phyloP scores from a whole-genome alignment of 2,113 vertebrate species.

The Gymnogyps californianus region DNA sequence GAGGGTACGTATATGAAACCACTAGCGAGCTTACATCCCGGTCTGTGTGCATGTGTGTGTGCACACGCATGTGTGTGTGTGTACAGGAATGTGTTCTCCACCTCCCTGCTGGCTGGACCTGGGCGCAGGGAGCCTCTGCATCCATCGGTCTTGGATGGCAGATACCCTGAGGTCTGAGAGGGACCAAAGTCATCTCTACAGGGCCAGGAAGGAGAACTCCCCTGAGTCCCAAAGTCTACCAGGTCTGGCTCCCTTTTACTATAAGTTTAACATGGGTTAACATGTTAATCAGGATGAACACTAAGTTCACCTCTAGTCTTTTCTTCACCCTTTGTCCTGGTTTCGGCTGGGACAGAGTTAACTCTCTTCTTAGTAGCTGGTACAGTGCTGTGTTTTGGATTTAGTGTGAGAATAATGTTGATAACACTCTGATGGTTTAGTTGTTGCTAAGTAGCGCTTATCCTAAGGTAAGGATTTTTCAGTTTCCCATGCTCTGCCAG shows the following conservation, averaged over 20 bases:
- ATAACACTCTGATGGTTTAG: no score
- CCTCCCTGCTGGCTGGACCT: background rate
- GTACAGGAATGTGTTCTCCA: background rate
- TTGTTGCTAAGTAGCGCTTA: no score
- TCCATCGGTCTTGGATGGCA: background rate
- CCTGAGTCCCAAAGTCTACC: background rate
- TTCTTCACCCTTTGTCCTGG: no score
- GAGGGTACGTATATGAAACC: accelerated
- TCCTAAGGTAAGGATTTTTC: no score
- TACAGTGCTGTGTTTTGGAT: no score
- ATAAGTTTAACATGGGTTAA: background rate
- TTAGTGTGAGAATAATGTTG: no score
- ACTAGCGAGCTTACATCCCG: background rate
- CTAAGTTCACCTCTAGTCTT: background rate
- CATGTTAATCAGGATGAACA: background rate
- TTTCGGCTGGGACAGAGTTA: no score
- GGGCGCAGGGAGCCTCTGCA: background rate
- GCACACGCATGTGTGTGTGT: no score
- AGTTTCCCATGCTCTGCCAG: no score
- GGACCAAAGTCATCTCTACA: background rate
- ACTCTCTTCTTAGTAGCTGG: no score
- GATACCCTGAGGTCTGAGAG: background rate
- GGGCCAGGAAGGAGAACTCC: background rate
- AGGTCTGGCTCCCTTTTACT: background rate
- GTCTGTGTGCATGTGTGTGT: background rate